A percentile compares a stretch with the other conserved stretches of the same genome.
Evolutionary conservation across 1,140 invertebrate genomes (phyloP).

Genomic region (Carposina sasakii): DNA sequence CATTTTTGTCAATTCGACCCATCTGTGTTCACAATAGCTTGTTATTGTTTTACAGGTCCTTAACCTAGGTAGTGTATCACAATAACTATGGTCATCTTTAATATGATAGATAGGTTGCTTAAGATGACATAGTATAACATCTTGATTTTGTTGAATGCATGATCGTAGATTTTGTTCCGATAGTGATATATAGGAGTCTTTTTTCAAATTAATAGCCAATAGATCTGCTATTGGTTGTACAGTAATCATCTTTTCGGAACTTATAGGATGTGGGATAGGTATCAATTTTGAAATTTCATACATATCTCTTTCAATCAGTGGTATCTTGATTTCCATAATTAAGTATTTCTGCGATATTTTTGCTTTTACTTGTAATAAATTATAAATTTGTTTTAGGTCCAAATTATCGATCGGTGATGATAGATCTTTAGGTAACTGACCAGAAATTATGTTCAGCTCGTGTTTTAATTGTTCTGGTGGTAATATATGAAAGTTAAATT

Average conservation of each 20-base stretch:
- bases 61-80: too few species aligned
- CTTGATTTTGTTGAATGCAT: too few species aligned
- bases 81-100: too few species aligned
- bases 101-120: too few species aligned
- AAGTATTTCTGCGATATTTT: neutral
- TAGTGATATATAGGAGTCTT: neutral
- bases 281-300: neutral
- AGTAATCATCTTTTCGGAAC: neutral
- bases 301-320: neutral
- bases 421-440: slow-evolving; percentile 16
- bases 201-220: neutral
- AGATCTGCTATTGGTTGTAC: neutral
- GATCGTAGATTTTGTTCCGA: neutral
- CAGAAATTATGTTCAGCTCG: slow-evolving; percentile 13
- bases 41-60: too few species aligned
- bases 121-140: too few species aligned
- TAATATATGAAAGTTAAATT: slow-evolving; percentile 17
- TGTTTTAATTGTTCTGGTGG: slow-evolving; percentile 16
- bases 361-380: neutral
- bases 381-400: neutral
- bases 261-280: neutral
- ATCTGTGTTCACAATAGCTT: too few species aligned
- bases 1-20: too few species aligned
- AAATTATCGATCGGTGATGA: slow-evolving; percentile 12
- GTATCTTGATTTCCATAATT: slow-evolving; percentile 1